Percentiles rank a stretch among this genome's conserved stretches.
These are phyloP conservation scores for Glandiceps talaboti DNA, from an alignment of 53 echinoderm and acorn worm species.

Conservation along the genomic window DNA sequence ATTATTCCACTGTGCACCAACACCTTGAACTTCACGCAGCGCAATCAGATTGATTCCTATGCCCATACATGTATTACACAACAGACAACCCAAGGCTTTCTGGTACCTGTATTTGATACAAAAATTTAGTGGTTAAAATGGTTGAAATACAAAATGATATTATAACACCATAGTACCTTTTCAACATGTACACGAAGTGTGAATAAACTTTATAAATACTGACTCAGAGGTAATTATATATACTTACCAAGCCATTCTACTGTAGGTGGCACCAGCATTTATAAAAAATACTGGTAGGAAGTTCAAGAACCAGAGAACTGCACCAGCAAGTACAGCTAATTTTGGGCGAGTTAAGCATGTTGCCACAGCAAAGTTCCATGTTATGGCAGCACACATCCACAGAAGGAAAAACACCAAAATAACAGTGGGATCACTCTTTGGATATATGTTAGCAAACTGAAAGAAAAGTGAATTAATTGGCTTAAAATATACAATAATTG, in stretches of 20 bases:
- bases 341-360: slow-evolving; percentile 75
- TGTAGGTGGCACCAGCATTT: slow-evolving; percentile 36
- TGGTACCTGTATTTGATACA: slow-evolving; percentile 42
- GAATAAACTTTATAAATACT: too few species aligned
- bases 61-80: slow-evolving; percentile 74
- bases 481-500: too few species aligned
- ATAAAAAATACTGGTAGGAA: slow-evolving; percentile 79
- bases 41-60: slow-evolving; percentile 52
- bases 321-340: slow-evolving; percentile 65
- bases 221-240: too few species aligned
- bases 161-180: too few species aligned
- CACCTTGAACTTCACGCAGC: slow-evolving; percentile 43
- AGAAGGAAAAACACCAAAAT: slow-evolving; percentile 72
- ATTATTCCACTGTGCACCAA: slow-evolving; percentile 61
- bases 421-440: slow-evolving; percentile 35
- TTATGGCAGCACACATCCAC: slow-evolving; percentile 60
- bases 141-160: too few species aligned
- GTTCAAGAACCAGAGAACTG: slow-evolving; percentile 65
- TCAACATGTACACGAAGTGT: too few species aligned
- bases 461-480: too few species aligned
- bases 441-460: slow-evolving; percentile 1
- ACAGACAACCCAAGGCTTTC: slow-evolving; percentile 46
- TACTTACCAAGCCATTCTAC: slow-evolving; percentile 24
- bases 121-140: too few species aligned
- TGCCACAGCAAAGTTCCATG: slow-evolving; percentile 65